Base-by-base conservation (phyloP, 2,888 invertebrate genomes). In the Harpalus rufipes region DNA sequence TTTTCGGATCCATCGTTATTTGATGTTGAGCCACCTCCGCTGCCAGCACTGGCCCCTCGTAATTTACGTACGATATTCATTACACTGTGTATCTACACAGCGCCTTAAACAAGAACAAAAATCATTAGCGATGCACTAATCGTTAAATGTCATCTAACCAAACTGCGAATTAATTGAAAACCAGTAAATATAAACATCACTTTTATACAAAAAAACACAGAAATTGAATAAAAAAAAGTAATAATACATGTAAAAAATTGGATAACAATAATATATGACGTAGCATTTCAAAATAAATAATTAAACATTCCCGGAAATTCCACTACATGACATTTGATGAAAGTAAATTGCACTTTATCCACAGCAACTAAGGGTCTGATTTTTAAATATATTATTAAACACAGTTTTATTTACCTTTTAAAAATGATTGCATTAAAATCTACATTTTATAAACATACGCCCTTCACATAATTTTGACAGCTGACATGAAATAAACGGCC, bases 61-160 rank as follows among this genome's bases (percentile, higher is more conserved):
- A 97, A 93, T 93, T 97, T 98, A 89, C 97, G 94, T 97, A 97
- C 96, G 89, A 97, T 95, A 93, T 97, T 97, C 97, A 97, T 97
- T 61, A 68, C 85, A 85, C 85, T 85, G 76, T 83, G 84, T 63
- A 61, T 68, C 63, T 72, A 85, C 79, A 85, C 85, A 85, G 79
- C 72, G 79, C 44, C 80, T 85, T 18, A 68, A 80, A 65, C 21
- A 25, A 61, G 25, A 14, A 82, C n/a, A 14, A 56, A 65, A 82
- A 39, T 83, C 39, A 51, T 59, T 59, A 39, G 56, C 56, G 5
- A 74, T 41, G 58, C 39, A 59, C 39, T 83, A 74, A 74, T 74
- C 44, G 68, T 68, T 51, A 72, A 58, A 44, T 82, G 72, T 44
- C 51, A 68, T 65, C 25, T 65, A 65, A 65, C 7, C 21, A 59